Evolutionary conservation across 2,888 invertebrate genomes (phyloP).

Genomic region (Cecidostiba fungosa): DNA sequence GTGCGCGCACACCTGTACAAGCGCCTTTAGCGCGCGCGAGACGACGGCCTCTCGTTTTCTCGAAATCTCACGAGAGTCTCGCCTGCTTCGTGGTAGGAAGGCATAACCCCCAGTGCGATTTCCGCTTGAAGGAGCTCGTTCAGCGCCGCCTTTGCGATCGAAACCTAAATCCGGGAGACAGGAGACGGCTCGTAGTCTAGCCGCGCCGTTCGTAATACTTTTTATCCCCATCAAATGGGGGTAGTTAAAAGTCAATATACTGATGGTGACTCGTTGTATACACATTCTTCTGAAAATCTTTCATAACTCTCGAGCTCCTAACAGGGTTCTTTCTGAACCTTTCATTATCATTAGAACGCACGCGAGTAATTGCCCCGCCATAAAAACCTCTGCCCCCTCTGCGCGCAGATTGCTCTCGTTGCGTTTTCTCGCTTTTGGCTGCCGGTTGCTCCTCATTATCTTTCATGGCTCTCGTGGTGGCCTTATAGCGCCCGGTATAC

Average conservation of each 20-base stretch:
- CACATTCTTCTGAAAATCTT: background rate
- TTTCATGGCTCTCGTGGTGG: conserved; percentile 39
- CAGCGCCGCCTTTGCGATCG: conserved; percentile 46
- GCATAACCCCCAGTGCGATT: conserved; percentile 64
- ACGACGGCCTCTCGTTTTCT: conserved; percentile 52
- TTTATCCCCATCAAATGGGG: background rate
- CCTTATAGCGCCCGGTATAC: background rate
- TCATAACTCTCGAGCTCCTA: background rate
- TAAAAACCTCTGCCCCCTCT: conserved; percentile 25
- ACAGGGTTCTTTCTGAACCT: conserved; percentile 12
- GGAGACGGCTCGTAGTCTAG: conserved; percentile 28
- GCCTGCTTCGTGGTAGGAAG: background rate
- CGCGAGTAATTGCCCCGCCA: conserved; percentile 48
- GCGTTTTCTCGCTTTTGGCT: conserved; percentile 49
- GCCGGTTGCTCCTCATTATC: conserved; percentile 52
- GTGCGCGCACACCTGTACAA: background rate
- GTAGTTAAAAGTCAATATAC: too few species aligned
- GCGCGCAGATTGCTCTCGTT: conserved; percentile 26
- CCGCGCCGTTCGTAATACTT: background rate
- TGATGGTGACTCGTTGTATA: too few species aligned
- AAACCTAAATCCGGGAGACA: conserved; percentile 30
- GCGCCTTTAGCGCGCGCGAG: conserved; percentile 53
- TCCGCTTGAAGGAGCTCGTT: conserved; percentile 67
- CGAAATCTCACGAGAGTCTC: conserved; percentile 66
- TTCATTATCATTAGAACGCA: conserved; percentile 42